phyloP scores from a whole-genome alignment of 1,140 invertebrate species.

The Drosophila miranda region DNA sequence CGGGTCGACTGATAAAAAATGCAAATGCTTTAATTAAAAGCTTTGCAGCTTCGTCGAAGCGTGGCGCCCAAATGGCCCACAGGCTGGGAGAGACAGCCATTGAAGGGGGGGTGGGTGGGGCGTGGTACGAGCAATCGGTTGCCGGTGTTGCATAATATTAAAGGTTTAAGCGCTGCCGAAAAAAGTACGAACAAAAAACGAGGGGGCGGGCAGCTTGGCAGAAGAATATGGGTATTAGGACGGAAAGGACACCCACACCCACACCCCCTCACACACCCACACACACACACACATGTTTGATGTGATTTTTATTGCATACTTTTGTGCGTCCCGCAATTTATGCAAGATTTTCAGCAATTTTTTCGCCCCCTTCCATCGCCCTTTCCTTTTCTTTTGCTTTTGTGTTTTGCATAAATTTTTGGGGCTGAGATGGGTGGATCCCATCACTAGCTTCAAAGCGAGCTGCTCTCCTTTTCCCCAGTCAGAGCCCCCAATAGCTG shows the following conservation, averaged over 20 bases:
- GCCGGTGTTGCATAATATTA: slow-evolving; percentile 54
- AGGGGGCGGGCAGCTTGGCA: not conserved
- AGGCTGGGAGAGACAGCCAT: not conserved
- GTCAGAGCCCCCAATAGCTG: slow-evolving; percentile 38
- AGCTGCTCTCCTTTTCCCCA: slow-evolving; percentile 10
- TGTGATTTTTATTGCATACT: slow-evolving; percentile 77
- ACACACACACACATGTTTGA: slow-evolving; percentile 57
- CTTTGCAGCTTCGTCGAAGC: slow-evolving; percentile 68
- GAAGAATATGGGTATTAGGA: not conserved
- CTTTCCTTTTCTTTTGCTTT: slow-evolving; percentile 3
- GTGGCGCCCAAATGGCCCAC: slow-evolving; percentile 33
- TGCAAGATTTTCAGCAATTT: slow-evolving; percentile 66
- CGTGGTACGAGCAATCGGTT: not conserved
- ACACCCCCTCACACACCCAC: not conserved
- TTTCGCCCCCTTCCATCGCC: not conserved
- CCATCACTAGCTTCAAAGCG: slow-evolving; percentile 33
- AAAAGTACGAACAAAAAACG: not conserved
- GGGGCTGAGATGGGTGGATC: not conserved
- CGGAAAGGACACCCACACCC: slow-evolving; percentile 1
- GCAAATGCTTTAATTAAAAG: slow-evolving; percentile 80
- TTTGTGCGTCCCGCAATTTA: slow-evolving; percentile 63
- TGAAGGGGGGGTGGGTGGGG: not conserved
- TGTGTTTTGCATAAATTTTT: slow-evolving; percentile 73
- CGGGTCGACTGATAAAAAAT: slow-evolving; percentile 62
- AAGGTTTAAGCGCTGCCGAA: slow-evolving; percentile 40